Evolutionary conservation across 2,797 vertebrate species (phyloP).

Genomic region (Alosa sapidissima): DNA sequence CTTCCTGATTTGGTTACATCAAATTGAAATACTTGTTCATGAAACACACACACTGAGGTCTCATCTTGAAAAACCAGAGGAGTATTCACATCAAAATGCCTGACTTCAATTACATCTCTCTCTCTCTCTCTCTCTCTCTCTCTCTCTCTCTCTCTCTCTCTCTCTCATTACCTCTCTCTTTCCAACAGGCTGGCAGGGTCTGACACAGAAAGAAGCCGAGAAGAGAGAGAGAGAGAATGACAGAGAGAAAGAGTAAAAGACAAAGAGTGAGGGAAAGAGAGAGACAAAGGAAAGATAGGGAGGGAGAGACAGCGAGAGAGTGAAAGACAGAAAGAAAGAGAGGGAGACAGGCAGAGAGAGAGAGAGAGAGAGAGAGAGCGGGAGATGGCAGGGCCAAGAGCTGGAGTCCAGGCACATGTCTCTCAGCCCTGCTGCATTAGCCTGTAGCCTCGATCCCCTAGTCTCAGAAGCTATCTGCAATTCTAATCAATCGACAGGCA

Average conservation of each 20-base stretch:
- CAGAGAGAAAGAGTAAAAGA: background rate
- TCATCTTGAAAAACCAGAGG: background rate
- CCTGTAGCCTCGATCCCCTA: conserved; percentile 61
- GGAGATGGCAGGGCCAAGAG: background rate
- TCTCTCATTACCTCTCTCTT: too few relatives aligned
- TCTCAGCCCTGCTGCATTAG: conserved; percentile 40
- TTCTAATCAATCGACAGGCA: conserved; percentile 53
- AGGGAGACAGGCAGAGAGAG: background rate
- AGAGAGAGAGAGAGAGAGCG: background rate
- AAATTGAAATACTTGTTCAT: background rate
- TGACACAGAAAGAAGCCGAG: conserved; percentile 39
- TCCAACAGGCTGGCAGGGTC: conserved; percentile 42
- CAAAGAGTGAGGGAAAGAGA: background rate
- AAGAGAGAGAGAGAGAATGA: too few relatives aligned
- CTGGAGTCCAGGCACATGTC: background rate
- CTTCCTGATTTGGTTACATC: background rate
- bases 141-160: background rate
- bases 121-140: conserved; percentile 19
- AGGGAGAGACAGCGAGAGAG: background rate
- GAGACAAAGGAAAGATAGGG: background rate
- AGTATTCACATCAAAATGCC: conserved; percentile 15
- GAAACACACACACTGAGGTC: background rate
- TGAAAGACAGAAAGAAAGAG: background rate
- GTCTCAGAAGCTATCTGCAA: conserved; percentile 51
- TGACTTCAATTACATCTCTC: conserved; percentile 23